Percentiles rank a stretch among this genome's conserved stretches.
phyloP scores from a whole-genome alignment of 2,113 vertebrate species.

The Oreocharis arfaki region DNA sequence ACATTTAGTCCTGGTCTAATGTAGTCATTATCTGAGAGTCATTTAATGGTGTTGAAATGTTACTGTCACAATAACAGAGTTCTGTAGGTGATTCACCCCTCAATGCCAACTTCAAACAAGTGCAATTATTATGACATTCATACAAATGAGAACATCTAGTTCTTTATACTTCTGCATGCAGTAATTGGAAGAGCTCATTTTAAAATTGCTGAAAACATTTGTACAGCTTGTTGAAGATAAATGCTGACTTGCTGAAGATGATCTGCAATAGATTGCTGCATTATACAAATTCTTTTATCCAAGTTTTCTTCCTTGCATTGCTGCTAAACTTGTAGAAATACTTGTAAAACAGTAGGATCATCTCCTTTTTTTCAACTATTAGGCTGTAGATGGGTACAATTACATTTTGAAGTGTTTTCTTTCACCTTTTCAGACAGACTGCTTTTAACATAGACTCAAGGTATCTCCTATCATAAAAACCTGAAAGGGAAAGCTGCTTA shows the following conservation, averaged over 20 bases:
- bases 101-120: not conserved
- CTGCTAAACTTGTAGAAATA: not conserved
- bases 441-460: not conserved
- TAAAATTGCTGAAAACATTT: not conserved
- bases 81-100: not conserved
- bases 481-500: not conserved
- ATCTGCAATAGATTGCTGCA: not conserved
- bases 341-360: not conserved
- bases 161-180: not conserved
- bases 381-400: not conserved
- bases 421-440: not conserved
- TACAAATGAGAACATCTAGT: not conserved
- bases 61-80: not conserved
- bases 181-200: not conserved
- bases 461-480: not conserved
- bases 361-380: not conserved
- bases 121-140: not conserved
- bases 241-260: not conserved
- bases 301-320: not conserved
- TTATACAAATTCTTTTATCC: not conserved
- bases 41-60: not conserved
- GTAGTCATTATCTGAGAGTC: not conserved
- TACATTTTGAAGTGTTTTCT: not conserved
- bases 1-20: not conserved
- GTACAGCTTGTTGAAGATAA: not conserved